phyloP scores from a whole-genome alignment of 2,113 vertebrate species.

The Cottus gobio region DNA sequence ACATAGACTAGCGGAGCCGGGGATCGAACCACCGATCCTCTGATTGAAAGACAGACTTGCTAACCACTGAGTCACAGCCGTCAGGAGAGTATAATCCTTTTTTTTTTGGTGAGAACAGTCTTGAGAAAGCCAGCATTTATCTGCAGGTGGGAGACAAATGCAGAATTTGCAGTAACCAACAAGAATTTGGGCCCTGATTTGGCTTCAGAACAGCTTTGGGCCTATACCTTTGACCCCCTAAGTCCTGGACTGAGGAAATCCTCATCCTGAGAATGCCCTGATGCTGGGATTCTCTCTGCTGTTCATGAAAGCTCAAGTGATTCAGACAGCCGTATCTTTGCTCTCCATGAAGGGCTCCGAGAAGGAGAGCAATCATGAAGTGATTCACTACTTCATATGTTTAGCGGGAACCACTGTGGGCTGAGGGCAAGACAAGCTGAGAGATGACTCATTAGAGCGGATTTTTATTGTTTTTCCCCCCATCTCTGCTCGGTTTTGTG shows the following conservation, averaged over 20 bases:
- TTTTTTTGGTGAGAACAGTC: background rate
- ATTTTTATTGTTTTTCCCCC: slow-evolving; percentile 15
- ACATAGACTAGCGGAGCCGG: no score
- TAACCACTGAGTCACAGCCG: no score
- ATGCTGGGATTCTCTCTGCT: background rate
- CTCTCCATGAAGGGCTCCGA: background rate
- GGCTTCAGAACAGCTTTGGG: background rate
- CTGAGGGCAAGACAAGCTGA: slow-evolving; percentile 25
- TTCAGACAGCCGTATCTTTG: background rate
- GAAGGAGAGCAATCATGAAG: slow-evolving; percentile 5
- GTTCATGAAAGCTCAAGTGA: background rate
- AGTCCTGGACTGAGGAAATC: background rate
- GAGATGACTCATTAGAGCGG: slow-evolving; percentile 18
- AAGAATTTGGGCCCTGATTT: background rate
- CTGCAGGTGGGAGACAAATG: background rate
- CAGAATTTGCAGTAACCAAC: background rate
- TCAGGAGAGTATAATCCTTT: background rate
- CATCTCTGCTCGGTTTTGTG: background rate
- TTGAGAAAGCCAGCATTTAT: background rate
- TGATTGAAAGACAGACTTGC: no score
- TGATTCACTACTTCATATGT: slow-evolving; percentile 20
- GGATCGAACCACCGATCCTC: no score
- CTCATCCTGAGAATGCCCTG: background rate
- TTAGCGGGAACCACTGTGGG: slow-evolving; percentile 20
- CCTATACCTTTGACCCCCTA: background rate